Base-by-base conservation (phyloP, 2,888 invertebrate genomes). In the Furcula furcula region DNA sequence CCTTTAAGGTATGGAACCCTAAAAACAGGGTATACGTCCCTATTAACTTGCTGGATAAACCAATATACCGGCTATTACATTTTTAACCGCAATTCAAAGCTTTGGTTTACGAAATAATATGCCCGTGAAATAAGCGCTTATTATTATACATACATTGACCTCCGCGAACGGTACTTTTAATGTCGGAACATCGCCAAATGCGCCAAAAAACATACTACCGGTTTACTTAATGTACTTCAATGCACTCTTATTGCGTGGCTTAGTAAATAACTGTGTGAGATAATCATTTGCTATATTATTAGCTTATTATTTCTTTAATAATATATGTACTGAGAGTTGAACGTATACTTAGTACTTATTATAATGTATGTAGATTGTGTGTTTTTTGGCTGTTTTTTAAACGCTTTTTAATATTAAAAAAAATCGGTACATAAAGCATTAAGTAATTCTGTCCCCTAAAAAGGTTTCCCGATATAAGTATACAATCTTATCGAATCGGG, bases 121-220 rank as follows among this genome's bases (percentile, higher is more conserved):
- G 4, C 3, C 7, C 0, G 4, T 9, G 9, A 9, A 4, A 15
- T 27, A 15, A 9, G 9, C n/a, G n/a, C n/a, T n/a, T n/a, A n/a
- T n/a, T n/a, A n/a, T n/a, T n/a, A n/a, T 7, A 23, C 27, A 2
- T 15, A 27, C 15, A 28, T 28, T n/a, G 18, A 28, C 28, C 28
- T 18, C 28, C 14, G 7, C 18, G n/a, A 28, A 28, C 28, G 28
- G 28, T 28, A 28, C 18, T 28, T 7, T 2, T 7, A 18, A 28
- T 18, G 10, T 18, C 18, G 28, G 18, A 18, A 10, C 28, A 18
- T 28, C 7, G 18, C 28, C 28, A 28, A 18, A 28, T 27, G 27
- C 13, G 11, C 16, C 28, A 28, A 28, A 28, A 28, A 28, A 16
- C n/a, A 9, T 0, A 26, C 26, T 26, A 9, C 9, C n/a, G 10